phyloP scores from a whole-genome alignment of 2,797 vertebrate genomes.

The Tangara arthus region DNA sequence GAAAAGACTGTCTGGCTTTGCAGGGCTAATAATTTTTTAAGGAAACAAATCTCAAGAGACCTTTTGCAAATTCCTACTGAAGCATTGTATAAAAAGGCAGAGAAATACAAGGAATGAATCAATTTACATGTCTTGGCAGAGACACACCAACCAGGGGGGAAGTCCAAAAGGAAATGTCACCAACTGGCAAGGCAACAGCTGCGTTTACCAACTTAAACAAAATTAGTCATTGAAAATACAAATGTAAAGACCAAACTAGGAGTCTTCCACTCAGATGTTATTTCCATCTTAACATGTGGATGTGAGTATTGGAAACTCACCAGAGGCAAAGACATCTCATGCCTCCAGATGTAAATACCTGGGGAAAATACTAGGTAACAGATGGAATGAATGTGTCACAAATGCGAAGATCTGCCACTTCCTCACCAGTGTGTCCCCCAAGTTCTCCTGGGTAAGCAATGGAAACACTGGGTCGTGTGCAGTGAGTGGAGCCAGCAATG shows the following conservation, averaged over 20 bases:
- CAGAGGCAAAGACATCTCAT: constrained; percentile 17
- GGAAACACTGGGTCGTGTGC: constrained; percentile 1
- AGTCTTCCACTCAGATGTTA: constrained; percentile 57
- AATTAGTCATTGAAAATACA: constrained; percentile 69
- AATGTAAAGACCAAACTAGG: constrained; percentile 56
- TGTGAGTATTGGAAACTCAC: constrained; percentile 50
- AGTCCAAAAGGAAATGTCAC: constrained; percentile 72
- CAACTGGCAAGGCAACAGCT: constrained; percentile 68
- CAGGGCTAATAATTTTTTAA: not conserved
- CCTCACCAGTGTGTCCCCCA: not conserved
- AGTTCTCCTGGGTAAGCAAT: not conserved
- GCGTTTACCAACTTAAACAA: constrained; percentile 69
- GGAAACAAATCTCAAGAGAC: constrained; percentile 1
- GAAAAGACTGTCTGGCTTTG: not conserved
- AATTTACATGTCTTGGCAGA: constrained; percentile 66
- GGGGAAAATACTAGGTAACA: constrained; percentile 14
- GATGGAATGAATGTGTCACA: constrained; percentile 1
- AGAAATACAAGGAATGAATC: constrained; percentile 47
- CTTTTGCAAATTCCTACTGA: not conserved
- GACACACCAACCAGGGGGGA: constrained; percentile 10
- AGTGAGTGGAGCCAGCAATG: not conserved
- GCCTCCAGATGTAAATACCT: constrained; percentile 46
- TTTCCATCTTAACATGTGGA: constrained; percentile 66
- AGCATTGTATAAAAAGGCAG: constrained; percentile 31
- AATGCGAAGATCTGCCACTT: constrained; percentile 10